Evolutionary conservation across 2,888 invertebrate genomes (phyloP), one percentile per base, ranked within the genome.

Genomic region (Polydrusus tereticollis): DNA sequence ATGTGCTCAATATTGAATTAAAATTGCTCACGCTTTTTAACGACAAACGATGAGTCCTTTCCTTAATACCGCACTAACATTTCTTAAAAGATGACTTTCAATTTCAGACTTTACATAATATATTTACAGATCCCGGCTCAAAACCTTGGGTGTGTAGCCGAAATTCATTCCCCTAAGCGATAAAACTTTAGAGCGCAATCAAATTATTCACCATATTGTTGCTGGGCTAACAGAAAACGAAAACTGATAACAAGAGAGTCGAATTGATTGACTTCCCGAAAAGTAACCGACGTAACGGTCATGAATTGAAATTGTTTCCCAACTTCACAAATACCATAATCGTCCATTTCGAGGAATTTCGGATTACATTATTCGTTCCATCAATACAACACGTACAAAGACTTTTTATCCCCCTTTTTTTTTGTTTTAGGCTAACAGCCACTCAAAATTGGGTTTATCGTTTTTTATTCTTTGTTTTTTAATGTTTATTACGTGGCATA

Each of bases 31-130:
- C 77, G 77, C 78, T 78, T 81, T 81, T 82, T 80, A 81, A 79
- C 80, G 77, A 75, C 68, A 43, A 47, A 62, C 59, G 36, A 38
- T 12, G 71, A 66, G 76, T 77, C 55, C 75, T 76, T 73, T 73
- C 76, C 74, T 76, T 64, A 75, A 72, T 75, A 78, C 79, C 80
- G 76, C 77, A 80, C 80, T 80, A 83, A 81, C 80, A 81, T 82
- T 80, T 78, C 80, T 82, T 82, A 81, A 81, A 79, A 81, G 82
- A 82, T 82, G 82, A 83, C 84, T 84, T 83, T 83, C 83, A 83
- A 83, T 84, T 84, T 83, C 81, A 83, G 82, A 83, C 82, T 83
- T 82, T 83, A 81, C 82, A 83, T 83, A 82, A 83, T 83, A 83
- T 83, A 83, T 84, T 84, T 83, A 83, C 82, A 82, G 80, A 63